These are phyloP conservation scores for Neodon shergylaensis DNA, from an alignment of 2,113 vertebrate genomes.

Conservation along the genomic window DNA sequence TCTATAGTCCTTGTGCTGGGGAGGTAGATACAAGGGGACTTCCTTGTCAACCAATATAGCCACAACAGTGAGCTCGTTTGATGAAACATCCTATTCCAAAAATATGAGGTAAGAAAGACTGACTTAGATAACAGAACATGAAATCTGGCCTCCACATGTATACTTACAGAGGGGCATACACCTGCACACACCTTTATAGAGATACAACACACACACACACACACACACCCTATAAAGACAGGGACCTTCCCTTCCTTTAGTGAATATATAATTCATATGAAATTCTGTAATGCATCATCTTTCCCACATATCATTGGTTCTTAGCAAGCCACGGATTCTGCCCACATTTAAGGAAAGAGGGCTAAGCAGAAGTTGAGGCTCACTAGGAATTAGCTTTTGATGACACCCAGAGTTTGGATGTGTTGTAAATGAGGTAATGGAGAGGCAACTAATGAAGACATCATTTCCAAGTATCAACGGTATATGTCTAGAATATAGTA, in stretches of 20 bases:
- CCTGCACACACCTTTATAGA: neutral
- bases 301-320: neutral
- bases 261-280: neutral
- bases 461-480: neutral
- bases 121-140: too few species aligned
- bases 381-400: neutral
- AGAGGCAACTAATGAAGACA: neutral
- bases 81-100: neutral
- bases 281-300: neutral
- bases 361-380: neutral
- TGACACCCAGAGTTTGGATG: neutral
- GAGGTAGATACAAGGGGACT: neutral
- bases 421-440: neutral
- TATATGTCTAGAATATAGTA: neutral
- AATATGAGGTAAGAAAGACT: neutral
- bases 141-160: neutral
- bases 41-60: neutral
- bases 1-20: neutral
- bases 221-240: neutral
- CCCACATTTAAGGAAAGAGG: neutral
- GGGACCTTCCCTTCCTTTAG: neutral
- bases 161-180: too few species aligned
- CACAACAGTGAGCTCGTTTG: neutral
- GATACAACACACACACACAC: neutral
- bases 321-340: neutral